Conservation (phyloP, 1,140 invertebrate species). For the Amphibalanus amphitrite region DNA sequence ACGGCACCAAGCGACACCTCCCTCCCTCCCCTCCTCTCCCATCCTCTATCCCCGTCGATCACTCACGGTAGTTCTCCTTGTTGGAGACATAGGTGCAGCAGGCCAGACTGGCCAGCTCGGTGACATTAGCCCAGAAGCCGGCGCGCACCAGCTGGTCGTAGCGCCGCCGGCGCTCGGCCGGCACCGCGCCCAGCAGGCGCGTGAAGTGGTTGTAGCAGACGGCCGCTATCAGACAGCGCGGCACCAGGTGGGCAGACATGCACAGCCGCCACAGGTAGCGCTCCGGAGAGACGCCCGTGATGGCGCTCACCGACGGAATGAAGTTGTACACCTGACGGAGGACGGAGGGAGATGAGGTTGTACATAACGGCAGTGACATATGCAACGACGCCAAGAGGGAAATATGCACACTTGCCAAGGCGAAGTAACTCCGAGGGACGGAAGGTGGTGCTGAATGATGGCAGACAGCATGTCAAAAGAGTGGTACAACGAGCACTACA, state of each 20-base stretch:
- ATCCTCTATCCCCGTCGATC: no score
- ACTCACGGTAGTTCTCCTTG: constrained; percentile 85
- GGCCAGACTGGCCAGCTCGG: constrained; percentile 62
- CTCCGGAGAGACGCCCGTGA: constrained; percentile 76
- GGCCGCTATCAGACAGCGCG: constrained; percentile 63
- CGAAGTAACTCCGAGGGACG: no score
- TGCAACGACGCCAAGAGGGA: no score
- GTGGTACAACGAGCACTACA: no score
- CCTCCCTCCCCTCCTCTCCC: no score
- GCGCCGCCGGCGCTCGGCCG: constrained; percentile 19
- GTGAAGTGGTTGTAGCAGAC: constrained; percentile 66
- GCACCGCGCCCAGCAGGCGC: constrained; percentile 30
- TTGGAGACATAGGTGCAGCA: constrained; percentile 85
- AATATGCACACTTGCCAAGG: no score
- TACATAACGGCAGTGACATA: no score
- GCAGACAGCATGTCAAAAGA: no score
- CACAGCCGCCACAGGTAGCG: constrained; percentile 80
- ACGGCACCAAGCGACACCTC: no score
- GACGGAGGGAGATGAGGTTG: no score
- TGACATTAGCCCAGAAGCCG: constrained; percentile 66
- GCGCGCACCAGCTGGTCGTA: constrained; percentile 45
- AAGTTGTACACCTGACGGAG: constrained; percentile 62
- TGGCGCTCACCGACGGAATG: constrained; percentile 77
- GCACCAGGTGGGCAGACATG: constrained; percentile 72
- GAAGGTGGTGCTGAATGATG: no score